Percentiles rank a stretch among this genome's conserved stretches.
These are phyloP conservation scores for Litocranius walleri DNA, from an alignment of 2,113 vertebrate genomes.

Conservation along the genomic window DNA sequence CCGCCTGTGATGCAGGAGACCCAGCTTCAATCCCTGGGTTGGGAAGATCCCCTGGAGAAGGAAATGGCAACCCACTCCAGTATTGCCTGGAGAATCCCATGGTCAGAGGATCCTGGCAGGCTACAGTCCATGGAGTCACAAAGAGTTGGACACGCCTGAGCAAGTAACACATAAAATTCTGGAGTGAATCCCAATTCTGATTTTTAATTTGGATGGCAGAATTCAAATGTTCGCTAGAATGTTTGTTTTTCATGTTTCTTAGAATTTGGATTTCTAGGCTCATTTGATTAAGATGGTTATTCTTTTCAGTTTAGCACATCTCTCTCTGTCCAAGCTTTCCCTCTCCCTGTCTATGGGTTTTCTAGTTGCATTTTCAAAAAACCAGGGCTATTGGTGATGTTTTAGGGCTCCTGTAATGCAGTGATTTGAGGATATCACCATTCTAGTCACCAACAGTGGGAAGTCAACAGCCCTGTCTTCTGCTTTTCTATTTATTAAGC, in stretches of 20 bases:
- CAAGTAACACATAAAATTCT: not conserved
- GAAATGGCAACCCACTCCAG: not conserved
- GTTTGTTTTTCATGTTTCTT: not conserved
- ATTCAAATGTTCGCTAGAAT: not conserved
- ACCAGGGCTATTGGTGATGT: not conserved
- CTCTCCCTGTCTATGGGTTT: not conserved
- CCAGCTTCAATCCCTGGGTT: not conserved
- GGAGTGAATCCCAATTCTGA: not conserved
- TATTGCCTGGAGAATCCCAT: not conserved
- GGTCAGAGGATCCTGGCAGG: not conserved
- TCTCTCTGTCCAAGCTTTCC: not conserved
- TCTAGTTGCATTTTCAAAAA: not conserved
- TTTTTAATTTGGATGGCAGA: not conserved
- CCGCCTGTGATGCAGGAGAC: not conserved
- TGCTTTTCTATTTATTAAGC: not conserved
- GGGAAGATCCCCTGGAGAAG: not conserved
- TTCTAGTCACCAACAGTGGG: not conserved
- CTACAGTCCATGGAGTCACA: not conserved
- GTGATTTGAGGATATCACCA: not conserved
- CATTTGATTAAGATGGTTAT: not conserved
- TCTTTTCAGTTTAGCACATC: not conserved
- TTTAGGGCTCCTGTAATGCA: not conserved
- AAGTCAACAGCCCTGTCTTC: not conserved
- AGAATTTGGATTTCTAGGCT: not conserved
- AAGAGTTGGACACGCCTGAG: not conserved